Conservation (phyloP, 2,113 vertebrate species). For the Acrocephalus kingi region DNA sequence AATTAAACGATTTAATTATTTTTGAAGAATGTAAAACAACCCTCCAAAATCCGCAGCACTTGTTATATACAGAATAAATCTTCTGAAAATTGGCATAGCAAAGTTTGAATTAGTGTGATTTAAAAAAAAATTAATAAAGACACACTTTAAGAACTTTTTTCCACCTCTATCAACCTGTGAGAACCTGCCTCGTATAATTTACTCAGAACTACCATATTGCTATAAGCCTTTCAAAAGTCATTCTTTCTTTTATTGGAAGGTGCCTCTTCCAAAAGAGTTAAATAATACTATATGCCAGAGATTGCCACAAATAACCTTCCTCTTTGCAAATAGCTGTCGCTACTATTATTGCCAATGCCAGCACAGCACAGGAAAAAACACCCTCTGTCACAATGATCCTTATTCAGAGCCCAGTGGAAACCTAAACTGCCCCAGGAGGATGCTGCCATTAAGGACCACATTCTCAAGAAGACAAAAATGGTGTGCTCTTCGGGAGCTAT, state of each 20-base stretch:
- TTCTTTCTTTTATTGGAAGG: background rate
- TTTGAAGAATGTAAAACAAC: background rate
- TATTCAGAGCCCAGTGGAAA: background rate
- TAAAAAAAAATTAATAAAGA: background rate
- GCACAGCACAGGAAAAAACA: background rate
- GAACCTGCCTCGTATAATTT: background rate
- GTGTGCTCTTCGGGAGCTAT: background rate
- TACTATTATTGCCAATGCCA: background rate
- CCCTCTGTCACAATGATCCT: background rate
- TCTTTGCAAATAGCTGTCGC: background rate
- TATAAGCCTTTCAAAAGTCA: background rate
- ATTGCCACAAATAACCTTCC: background rate
- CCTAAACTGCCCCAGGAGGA: background rate
- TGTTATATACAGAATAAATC: background rate
- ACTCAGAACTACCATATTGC: background rate
- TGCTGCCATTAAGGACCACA: background rate
- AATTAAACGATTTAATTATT: slow-evolving; percentile 16
- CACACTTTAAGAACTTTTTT: background rate
- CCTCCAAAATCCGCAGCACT: background rate
- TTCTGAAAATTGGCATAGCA: background rate
- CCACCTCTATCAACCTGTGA: background rate
- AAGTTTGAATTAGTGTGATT: background rate
- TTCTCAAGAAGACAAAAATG: background rate
- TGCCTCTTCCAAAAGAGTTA: background rate
- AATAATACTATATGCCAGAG: background rate